A percentile compares a stretch with the other conserved stretches of the same genome.
Evolutionary conservation across 2,888 invertebrate genomes (phyloP).

Genomic region (Tineola bisselliella): DNA sequence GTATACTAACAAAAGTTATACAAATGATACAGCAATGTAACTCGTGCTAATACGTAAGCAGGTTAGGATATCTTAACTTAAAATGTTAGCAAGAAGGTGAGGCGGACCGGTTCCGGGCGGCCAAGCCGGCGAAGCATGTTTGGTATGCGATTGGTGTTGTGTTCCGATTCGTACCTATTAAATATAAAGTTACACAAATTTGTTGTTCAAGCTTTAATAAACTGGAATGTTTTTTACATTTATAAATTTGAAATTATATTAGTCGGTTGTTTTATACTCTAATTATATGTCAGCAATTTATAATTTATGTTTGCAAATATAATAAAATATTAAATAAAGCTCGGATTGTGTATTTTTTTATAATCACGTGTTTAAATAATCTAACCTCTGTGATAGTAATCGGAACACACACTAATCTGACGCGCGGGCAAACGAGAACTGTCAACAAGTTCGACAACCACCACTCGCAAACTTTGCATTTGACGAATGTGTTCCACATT

Average conservation of each 20-base stretch:
- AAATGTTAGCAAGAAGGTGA: neutral
- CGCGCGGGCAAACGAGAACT: conserved; percentile 3
- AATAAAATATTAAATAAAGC: too few relatives aligned
- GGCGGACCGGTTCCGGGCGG: neutral
- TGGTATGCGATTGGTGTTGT: neutral
- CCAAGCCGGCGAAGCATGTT: conserved; percentile 6
- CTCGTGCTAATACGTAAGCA: neutral
- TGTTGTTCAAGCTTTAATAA: too few relatives aligned
- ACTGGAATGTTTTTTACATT: too few relatives aligned
- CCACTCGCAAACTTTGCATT: neutral
- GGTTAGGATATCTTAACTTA: neutral
- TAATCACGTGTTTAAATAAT: neutral
- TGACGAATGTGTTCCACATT: neutral
- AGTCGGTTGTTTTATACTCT: too few relatives aligned
- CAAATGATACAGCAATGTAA: neutral
- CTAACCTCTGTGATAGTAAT: neutral
- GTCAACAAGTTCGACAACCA: neutral
- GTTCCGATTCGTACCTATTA: neutral
- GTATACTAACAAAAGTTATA: neutral
- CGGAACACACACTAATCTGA: neutral
- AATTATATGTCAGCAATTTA: too few relatives aligned
- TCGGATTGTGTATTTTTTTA: too few relatives aligned
- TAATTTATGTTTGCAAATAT: too few relatives aligned
- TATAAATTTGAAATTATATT: too few relatives aligned
- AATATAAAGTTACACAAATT: too few relatives aligned